Conservation (phyloP, 2,888 invertebrate genomes). For the Dicranocentrus wangi region DNA sequence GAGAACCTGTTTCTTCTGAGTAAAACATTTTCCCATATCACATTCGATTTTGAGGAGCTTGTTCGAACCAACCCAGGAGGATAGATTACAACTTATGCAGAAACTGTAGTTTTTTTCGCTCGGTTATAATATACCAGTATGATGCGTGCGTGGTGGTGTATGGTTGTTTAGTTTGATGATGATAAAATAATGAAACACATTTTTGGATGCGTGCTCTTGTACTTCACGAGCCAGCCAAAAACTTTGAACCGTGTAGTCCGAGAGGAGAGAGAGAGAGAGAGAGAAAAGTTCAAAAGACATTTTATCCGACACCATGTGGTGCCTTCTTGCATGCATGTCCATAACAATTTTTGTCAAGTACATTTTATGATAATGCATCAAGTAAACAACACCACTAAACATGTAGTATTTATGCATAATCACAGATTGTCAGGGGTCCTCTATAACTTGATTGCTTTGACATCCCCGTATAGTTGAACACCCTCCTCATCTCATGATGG, state of each 20-base stretch:
- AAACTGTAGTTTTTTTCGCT: not conserved
- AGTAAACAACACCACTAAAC: conserved; percentile 40
- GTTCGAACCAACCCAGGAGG: no score
- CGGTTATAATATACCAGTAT: no score
- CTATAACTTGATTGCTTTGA: conserved; percentile 45
- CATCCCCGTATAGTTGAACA: conserved; percentile 20
- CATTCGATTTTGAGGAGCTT: not conserved
- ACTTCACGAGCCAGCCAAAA: not conserved
- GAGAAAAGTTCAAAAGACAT: conserved; percentile 38
- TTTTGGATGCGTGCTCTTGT: conserved; percentile 5
- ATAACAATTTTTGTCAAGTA: conserved; percentile 57
- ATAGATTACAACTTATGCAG: not conserved
- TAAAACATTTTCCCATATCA: no score
- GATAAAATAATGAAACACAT: conserved; percentile 14
- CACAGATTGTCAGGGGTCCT: conserved; percentile 54
- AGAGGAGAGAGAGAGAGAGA: conserved; percentile 4
- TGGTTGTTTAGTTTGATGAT: conserved; percentile 1
- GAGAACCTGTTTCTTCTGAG: conserved; percentile 6
- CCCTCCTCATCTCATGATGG: no score
- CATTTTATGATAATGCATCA: conserved; percentile 56
- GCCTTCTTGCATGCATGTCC: conserved; percentile 41
- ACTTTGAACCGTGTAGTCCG: not conserved
- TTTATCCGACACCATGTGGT: conserved; percentile 45
- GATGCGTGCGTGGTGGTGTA: conserved; percentile 2
- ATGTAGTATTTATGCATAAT: conserved; percentile 45